Evolutionary conservation across 2,113 vertebrate species (phyloP).

Genomic region (Gymnorhina tibicen): DNA sequence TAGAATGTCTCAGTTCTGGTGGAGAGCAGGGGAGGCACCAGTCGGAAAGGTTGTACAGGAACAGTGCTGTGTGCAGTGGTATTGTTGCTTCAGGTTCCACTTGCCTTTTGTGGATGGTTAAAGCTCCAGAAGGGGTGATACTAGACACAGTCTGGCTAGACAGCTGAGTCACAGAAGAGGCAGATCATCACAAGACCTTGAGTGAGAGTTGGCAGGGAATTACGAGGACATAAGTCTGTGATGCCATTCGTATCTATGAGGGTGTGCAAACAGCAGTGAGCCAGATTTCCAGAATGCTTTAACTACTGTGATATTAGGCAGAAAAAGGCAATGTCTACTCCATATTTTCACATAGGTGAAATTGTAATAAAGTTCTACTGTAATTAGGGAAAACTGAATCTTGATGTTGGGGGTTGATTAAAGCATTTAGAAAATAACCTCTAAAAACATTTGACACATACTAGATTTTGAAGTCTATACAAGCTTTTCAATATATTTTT

Average conservation of each 20-base stretch:
- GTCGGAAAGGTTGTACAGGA: background rate
- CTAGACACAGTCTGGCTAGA: conserved; percentile 46
- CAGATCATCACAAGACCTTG: conserved; percentile 39
- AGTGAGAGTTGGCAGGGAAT: conserved; percentile 39
- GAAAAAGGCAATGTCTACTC: background rate
- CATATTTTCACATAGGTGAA: background rate
- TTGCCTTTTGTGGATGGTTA: conserved; percentile 34
- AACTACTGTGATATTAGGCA: background rate
- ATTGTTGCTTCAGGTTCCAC: conserved; percentile 17
- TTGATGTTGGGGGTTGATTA: background rate
- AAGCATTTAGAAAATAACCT: background rate
- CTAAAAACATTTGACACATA: background rate
- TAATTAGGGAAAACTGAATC: background rate
- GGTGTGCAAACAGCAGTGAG: conserved; percentile 30
- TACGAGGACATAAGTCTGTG: background rate
- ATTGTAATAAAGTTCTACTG: background rate
- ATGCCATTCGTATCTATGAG: background rate
- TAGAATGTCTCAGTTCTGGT: background rate
- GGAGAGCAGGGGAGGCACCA: background rate
- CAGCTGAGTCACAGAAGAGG: conserved; percentile 53
- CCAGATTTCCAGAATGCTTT: background rate
- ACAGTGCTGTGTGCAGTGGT: background rate
- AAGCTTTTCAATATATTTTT: background rate
- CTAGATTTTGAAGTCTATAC: background rate
- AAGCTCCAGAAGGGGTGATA: conserved; percentile 48